Conservation (phyloP, 2,888 invertebrate species). For the Tachina grossa region DNA sequence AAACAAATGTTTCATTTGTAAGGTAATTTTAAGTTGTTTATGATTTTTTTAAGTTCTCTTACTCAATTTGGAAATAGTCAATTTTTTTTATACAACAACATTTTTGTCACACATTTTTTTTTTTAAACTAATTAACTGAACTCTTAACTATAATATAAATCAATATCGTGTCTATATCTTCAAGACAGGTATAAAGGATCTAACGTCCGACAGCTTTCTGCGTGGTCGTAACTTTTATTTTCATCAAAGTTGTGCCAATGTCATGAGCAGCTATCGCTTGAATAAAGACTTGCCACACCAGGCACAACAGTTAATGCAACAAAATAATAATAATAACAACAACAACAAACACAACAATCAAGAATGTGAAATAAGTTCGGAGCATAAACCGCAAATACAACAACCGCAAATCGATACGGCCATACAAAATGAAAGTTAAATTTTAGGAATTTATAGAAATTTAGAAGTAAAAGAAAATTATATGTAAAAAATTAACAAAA, state of each 20-base stretch:
- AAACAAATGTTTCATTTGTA: slow-evolving; percentile 89
- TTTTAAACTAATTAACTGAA: background rate
- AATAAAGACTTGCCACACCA: slow-evolving; percentile 80
- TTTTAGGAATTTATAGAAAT: slow-evolving; percentile 49
- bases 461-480: background rate
- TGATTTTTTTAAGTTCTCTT: slow-evolving; percentile 43
- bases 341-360: slow-evolving; percentile 66
- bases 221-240: slow-evolving; percentile 82
- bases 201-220: slow-evolving; percentile 81
- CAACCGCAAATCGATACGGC: slow-evolving; percentile 59
- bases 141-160: slow-evolving; percentile 39
- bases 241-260: slow-evolving; percentile 82
- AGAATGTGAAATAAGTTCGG: slow-evolving; percentile 60
- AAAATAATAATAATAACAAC: slow-evolving; percentile 69
- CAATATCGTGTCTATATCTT: slow-evolving; percentile 65
- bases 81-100: background rate
- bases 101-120: background rate
- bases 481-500: slow-evolving; percentile 41
- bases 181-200: slow-evolving; percentile 83
- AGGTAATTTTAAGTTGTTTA: slow-evolving; percentile 84
- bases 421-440: slow-evolving; percentile 64
- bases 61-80: background rate
- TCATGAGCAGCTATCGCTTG: slow-evolving; percentile 81
- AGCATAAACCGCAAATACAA: slow-evolving; percentile 59
- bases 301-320: slow-evolving; percentile 76